Conservation (phyloP, 2,888 invertebrate species). For the Dryomyza anilis region DNA sequence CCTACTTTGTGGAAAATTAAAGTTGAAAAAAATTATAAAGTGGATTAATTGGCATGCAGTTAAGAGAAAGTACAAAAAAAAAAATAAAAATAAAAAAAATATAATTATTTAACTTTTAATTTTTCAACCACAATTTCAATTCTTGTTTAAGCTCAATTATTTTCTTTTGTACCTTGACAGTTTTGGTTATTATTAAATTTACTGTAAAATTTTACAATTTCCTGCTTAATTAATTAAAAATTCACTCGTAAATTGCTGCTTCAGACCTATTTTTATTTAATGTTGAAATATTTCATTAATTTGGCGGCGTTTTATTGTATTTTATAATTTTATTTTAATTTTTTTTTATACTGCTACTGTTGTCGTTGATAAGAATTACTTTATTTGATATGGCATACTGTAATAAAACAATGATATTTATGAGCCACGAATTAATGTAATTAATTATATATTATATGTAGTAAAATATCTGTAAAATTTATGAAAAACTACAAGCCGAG, state of each 20-base stretch:
- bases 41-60: constrained; percentile 8
- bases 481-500: too few species aligned
- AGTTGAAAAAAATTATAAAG: constrained; percentile 4
- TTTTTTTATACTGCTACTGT: background rate
- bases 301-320: background rate
- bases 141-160: background rate
- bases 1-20: background rate
- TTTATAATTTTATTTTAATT: background rate
- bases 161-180: background rate
- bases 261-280: constrained; percentile 6
- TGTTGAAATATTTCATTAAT: constrained; percentile 4
- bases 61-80: too few species aligned
- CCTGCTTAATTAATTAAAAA: constrained; percentile 6
- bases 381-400: background rate
- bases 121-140: background rate
- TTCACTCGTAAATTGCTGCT: background rate
- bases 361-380: constrained; percentile 17
- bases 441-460: too few species aligned
- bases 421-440: constrained; percentile 10
- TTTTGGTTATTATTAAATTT: background rate
- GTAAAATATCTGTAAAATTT: too few species aligned
- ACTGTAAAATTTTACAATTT: background rate
- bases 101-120: too few species aligned
- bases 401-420: constrained; percentile 16
- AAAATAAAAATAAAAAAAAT: too few species aligned